These are phyloP conservation scores for Neoniphon sammara DNA, from an alignment of 2,797 vertebrate genomes.

Conservation along the genomic window DNA sequence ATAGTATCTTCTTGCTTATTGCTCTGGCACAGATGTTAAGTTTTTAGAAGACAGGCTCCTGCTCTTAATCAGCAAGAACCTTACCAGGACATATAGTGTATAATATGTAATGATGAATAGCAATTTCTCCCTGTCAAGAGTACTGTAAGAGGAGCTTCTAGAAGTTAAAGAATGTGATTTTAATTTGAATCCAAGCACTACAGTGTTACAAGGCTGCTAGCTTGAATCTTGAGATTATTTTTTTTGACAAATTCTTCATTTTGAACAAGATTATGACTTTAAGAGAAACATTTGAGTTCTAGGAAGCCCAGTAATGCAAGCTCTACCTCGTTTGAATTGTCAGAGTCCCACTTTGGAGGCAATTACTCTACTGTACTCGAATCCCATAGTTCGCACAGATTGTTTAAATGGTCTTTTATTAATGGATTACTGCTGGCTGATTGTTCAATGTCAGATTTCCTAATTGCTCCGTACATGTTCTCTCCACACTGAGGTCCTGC, in stretches of 20 bases:
- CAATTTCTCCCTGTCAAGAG: slow-evolving; percentile 17
- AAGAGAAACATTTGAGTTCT: slow-evolving; percentile 17
- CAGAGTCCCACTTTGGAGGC: slow-evolving; percentile 34
- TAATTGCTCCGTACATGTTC: slow-evolving; percentile 9
- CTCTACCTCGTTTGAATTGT: slow-evolving; percentile 63
- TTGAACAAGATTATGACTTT: neutral
- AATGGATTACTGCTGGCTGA: slow-evolving; percentile 10
- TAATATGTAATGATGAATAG: neutral
- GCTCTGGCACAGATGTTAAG: slow-evolving; percentile 23
- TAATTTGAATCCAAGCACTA: slow-evolving; percentile 29
- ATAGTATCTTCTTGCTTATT: slow-evolving; percentile 7
- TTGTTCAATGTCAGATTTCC: slow-evolving; percentile 12
- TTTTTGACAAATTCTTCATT: neutral
- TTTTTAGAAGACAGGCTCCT: neutral
- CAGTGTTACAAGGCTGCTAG: slow-evolving; percentile 36
- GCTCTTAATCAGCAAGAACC: neutral
- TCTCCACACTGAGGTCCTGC: neutral
- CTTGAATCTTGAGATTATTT: slow-evolving; percentile 23
- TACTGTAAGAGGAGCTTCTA: slow-evolving; percentile 38
- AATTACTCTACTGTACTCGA: slow-evolving; percentile 33
- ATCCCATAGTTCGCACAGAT: slow-evolving; percentile 29
- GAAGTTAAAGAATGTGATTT: slow-evolving; percentile 40
- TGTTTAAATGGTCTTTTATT: slow-evolving; percentile 5
- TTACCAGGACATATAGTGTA: slow-evolving; percentile 2
- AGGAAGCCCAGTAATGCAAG: slow-evolving; percentile 42